Evolutionary conservation across 2,888 invertebrate species (phyloP), one percentile per base, ranked within the genome.

Genomic region (Hecatera dysodea): DNA sequence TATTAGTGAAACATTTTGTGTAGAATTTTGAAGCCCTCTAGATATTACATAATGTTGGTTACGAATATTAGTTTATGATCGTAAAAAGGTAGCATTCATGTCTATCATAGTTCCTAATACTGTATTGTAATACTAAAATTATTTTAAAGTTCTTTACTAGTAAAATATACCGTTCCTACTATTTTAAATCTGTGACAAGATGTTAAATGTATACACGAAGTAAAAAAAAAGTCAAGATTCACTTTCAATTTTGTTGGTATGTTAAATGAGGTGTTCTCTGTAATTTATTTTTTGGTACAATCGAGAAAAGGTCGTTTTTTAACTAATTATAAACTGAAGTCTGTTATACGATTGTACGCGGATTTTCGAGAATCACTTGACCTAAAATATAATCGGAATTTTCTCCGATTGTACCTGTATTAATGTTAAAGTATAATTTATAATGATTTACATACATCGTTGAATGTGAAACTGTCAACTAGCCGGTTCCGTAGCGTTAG

Each of bases 61-160:
- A 92, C 92, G 88, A 91, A 91, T 92, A 92, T 94, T 94, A 94
- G 90, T 94, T 94, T 92, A 93, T 90, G 90, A 90, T 92, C 91
- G 90, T 93, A 88, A 90, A 92, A 94, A 94, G 94, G 92, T 95
- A 95, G 95, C 92, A 90, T 90, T 91, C 92, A 90, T 93, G 94
- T 94, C 95, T 95, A 95, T 95, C 95, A 95, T 95, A 95, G 95
- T 95, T 95, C 95, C 95, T 95, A 94, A 95, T 95, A 95, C 95
- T 95, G 94, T 94, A 94, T 94, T 93, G 93, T 94, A 94, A 93
- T 93, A 93, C 93, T 93, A 94, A 91, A 94, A 91, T 94, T 95
- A 94, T 95, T 95, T 95, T 93, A 94, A 95, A 95, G 90, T 94
- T 94, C 93, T 94, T 94, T 94, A 94, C 94, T 95, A 95, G 95